Conservation (phyloP, 2,888 invertebrate genomes). For the Thymelicus sylvestris region DNA sequence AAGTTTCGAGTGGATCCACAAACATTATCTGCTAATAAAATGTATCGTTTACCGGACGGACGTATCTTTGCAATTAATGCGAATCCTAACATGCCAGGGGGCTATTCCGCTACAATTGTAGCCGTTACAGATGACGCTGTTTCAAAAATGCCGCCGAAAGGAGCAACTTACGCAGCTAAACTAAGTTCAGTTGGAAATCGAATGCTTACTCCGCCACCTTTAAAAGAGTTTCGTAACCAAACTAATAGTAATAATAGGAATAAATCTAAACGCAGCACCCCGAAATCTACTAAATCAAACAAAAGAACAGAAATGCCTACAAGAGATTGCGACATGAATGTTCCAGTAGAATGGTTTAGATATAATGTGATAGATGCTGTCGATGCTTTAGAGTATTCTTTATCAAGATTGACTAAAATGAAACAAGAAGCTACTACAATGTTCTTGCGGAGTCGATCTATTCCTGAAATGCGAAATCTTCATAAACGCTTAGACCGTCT, state of each 20-base stretch:
- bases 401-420: constrained; percentile 78
- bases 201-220: constrained; percentile 38
- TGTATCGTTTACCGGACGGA: constrained; percentile 81
- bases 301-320: constrained; percentile 38
- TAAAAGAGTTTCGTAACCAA: constrained; percentile 40
- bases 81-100: constrained; percentile 79
- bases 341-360: constrained; percentile 85
- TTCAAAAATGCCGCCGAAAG: constrained; percentile 56
- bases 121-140: constrained; percentile 66
- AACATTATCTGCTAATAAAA: constrained; percentile 79
- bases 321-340: constrained; percentile 65
- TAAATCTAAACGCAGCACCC: constrained; percentile 47
- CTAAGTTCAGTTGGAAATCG: constrained; percentile 58
- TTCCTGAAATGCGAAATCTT: constrained; percentile 79
- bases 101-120: constrained; percentile 81
- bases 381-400: constrained; percentile 83
- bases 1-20: constrained; percentile 81
- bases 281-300: constrained; percentile 39
- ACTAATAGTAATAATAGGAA: constrained; percentile 33
- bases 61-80: constrained; percentile 79
- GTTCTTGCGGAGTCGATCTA: constrained; percentile 73
- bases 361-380: constrained; percentile 84
- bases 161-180: constrained; percentile 71
- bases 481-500: constrained; percentile 83
- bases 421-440: constrained; percentile 76